phyloP scores from a whole-genome alignment of 2,797 vertebrate genomes.

The Poecilia gillii region DNA sequence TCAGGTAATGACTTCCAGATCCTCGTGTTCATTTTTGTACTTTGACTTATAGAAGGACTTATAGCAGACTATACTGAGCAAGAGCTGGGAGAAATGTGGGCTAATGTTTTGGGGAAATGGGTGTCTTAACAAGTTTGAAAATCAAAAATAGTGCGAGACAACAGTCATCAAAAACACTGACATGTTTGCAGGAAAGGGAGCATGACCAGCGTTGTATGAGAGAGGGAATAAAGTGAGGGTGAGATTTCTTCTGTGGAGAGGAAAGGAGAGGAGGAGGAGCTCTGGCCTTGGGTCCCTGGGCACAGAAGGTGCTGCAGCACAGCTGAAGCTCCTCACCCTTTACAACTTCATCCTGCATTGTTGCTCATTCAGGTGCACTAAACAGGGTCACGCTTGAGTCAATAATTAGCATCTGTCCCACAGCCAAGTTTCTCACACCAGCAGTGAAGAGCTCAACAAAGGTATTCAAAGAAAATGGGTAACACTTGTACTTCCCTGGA shows the following conservation, averaged over 20 bases:
- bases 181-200: slow-evolving; percentile 22
- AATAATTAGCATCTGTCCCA: slow-evolving; percentile 17
- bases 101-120: slow-evolving; percentile 28
- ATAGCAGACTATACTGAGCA: slow-evolving; percentile 37
- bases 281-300: slow-evolving; percentile 90
- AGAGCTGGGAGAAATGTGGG: slow-evolving; percentile 22
- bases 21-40: slow-evolving; percentile 37
- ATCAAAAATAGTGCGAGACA: slow-evolving; percentile 22
- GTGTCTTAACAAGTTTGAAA: slow-evolving; percentile 17
- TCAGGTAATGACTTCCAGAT: slow-evolving; percentile 77
- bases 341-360: slow-evolving; percentile 45
- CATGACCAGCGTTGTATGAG: slow-evolving; percentile 44
- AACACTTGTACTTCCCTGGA: background rate
- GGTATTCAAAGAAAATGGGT: background rate
- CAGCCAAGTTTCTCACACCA: background rate
- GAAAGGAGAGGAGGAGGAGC: slow-evolving; percentile 81
- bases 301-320: slow-evolving; percentile 86
- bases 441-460: background rate
- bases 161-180: slow-evolving; percentile 30
- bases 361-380: slow-evolving; percentile 14
- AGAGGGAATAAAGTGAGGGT: slow-evolving; percentile 51
- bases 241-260: slow-evolving; percentile 56
- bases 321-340: slow-evolving; percentile 53
- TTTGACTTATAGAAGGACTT: slow-evolving; percentile 40
- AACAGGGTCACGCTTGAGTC: slow-evolving; percentile 18